These are phyloP conservation scores for Upupa epops DNA, from an alignment of 2,113 vertebrate species.

Conservation along the genomic window DNA sequence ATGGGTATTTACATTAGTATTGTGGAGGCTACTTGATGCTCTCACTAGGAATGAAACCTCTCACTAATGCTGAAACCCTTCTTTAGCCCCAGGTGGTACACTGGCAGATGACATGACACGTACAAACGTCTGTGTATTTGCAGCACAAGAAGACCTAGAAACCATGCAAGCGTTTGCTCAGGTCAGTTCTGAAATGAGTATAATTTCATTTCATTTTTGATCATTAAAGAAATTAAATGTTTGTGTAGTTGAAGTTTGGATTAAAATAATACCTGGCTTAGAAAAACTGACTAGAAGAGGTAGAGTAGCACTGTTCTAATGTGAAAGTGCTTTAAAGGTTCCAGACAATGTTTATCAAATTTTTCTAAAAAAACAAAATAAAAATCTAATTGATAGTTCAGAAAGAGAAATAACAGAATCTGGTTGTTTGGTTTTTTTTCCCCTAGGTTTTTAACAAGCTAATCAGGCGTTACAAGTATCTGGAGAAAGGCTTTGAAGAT, in stretches of 20 bases:
- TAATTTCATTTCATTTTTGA: neutral
- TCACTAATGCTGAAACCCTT: slow-evolving; percentile 6
- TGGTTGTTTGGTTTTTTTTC: neutral
- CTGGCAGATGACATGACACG: slow-evolving; percentile 98
- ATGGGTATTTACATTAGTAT: neutral
- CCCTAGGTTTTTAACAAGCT: slow-evolving; percentile 98
- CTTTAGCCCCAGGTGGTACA: slow-evolving; percentile 93
- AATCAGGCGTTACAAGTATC: slow-evolving; percentile 99
- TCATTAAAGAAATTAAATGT: neutral
- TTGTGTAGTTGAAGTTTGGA: neutral
- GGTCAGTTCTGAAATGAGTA: slow-evolving; percentile 72
- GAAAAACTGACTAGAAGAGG: neutral
- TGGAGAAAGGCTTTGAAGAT: slow-evolving; percentile 99
- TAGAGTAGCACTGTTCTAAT: neutral
- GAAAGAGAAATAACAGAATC: neutral
- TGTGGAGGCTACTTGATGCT: neutral
- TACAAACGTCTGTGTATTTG: slow-evolving; percentile 97
- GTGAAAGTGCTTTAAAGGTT: neutral
- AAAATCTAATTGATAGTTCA: neutral
- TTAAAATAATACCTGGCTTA: neutral
- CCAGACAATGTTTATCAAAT: neutral
- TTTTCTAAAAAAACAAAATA: neutral
- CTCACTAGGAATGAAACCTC: neutral
- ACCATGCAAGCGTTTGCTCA: slow-evolving; percentile 99
- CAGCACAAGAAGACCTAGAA: slow-evolving; percentile 97